Evolutionary conservation across 2,888 invertebrate genomes (phyloP).

Genomic region (Cylindroiulus punctatus): DNA sequence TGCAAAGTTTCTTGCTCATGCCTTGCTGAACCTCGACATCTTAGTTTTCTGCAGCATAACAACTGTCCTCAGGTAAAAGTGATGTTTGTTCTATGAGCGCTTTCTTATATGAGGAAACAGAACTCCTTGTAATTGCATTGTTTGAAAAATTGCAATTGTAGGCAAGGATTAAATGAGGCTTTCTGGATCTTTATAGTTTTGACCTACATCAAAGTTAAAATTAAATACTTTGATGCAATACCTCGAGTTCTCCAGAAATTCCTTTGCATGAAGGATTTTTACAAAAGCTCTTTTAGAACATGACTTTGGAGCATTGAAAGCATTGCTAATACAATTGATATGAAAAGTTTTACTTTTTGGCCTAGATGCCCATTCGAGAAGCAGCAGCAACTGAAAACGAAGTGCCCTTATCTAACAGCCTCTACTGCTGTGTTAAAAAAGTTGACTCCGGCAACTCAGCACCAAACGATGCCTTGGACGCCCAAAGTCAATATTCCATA

Average conservation of each 20-base stretch:
- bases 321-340: not conserved
- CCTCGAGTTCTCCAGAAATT: no score
- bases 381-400: conserved; percentile 36
- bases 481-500: conserved; percentile 64
- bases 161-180: no score
- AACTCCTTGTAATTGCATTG: not conserved
- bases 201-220: no score
- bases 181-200: no score
- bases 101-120: not conserved
- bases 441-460: conserved; percentile 56
- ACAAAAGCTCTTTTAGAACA: no score
- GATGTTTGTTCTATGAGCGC: not conserved
- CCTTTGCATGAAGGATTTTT: no score
- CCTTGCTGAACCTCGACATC: conserved; percentile 50
- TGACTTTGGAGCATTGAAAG: no score
- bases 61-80: not conserved
- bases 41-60: conserved; percentile 36
- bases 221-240: no score
- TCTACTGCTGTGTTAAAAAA: conserved; percentile 57
- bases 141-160: no score
- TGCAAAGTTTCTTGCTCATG: conserved; percentile 46
- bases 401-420: conserved; percentile 55
- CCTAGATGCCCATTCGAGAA: conserved; percentile 34
- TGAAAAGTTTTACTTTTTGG: not conserved
- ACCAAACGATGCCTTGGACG: conserved; percentile 62